A percentile compares a stretch with the other conserved stretches of the same genome.
phyloP scores from a whole-genome alignment of 2,113 vertebrate species.

The Rhagologus leucostigma region DNA sequence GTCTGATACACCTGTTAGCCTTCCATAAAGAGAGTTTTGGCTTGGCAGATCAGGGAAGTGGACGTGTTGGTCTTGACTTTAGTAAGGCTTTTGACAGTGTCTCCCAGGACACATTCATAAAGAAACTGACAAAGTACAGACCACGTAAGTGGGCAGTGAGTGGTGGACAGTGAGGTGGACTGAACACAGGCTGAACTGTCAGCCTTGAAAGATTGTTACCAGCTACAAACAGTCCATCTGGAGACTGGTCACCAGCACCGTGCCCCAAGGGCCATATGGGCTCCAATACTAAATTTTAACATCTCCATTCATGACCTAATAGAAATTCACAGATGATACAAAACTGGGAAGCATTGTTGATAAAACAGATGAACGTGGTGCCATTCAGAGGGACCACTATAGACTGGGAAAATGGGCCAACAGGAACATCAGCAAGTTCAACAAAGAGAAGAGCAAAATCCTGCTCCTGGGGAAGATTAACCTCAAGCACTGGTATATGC shows the following conservation, averaged over 20 bases:
- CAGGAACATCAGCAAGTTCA: neutral
- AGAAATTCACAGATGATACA: neutral
- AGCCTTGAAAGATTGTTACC: neutral
- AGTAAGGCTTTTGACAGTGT: neutral
- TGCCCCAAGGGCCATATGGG: too few relatives aligned
- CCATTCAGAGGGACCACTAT: neutral
- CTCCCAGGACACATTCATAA: neutral
- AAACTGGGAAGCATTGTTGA: neutral
- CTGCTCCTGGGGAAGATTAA: neutral
- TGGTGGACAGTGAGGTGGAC: neutral
- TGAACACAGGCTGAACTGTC: neutral
- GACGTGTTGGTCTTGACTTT: neutral
- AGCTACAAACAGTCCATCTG: neutral
- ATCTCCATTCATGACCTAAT: neutral
- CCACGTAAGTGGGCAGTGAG: neutral
- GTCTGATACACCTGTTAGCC: neutral
- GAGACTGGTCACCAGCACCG: neutral
- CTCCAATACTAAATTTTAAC: neutral
- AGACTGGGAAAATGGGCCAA: neutral
- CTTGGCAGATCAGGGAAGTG: neutral
- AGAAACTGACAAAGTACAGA: neutral
- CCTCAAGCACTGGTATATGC: neutral
- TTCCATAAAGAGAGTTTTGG: neutral
- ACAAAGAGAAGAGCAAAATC: neutral
- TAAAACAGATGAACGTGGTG: neutral